Evolutionary conservation across 2,113 vertebrate species (phyloP).

Genomic region (Rhinolophus sinicus): DNA sequence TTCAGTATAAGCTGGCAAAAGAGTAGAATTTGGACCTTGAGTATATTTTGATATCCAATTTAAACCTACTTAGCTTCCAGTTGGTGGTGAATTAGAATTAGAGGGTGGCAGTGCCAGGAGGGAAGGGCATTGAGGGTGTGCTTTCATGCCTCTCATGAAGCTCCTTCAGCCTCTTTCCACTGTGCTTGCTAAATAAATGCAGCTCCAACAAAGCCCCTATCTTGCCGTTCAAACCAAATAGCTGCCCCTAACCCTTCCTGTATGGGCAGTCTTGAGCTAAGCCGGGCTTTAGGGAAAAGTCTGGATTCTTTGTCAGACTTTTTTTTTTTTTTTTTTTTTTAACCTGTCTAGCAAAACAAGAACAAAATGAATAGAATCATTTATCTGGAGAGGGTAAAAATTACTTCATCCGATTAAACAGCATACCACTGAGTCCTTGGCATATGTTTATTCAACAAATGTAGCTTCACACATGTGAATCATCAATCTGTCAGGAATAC

Average conservation of each 20-base stretch:
- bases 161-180: not conserved
- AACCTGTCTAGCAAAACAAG: not conserved
- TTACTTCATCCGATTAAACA: constrained; percentile 8
- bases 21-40: not conserved
- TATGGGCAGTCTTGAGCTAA: not conserved
- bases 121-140: not conserved
- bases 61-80: not conserved
- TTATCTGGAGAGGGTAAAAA: not conserved
- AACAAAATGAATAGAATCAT: not conserved
- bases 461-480: constrained; percentile 23
- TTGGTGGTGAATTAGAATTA: not conserved
- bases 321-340: not conserved
- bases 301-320: constrained; percentile 15
- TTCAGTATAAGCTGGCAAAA: not conserved
- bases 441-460: constrained; percentile 49
- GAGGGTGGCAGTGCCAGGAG: not conserved
- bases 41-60: not conserved
- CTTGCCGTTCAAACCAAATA: not conserved
- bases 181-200: not conserved
- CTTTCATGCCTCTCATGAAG: not conserved
- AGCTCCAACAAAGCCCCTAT: not conserved
- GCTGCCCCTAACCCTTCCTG: not conserved
- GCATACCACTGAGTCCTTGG: constrained; percentile 1
- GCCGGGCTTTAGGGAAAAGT: not conserved
- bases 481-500: constrained; percentile 32